Evolutionary conservation across 2,113 vertebrate genomes (phyloP).

Genomic region (Lucifuga dentata): DNA sequence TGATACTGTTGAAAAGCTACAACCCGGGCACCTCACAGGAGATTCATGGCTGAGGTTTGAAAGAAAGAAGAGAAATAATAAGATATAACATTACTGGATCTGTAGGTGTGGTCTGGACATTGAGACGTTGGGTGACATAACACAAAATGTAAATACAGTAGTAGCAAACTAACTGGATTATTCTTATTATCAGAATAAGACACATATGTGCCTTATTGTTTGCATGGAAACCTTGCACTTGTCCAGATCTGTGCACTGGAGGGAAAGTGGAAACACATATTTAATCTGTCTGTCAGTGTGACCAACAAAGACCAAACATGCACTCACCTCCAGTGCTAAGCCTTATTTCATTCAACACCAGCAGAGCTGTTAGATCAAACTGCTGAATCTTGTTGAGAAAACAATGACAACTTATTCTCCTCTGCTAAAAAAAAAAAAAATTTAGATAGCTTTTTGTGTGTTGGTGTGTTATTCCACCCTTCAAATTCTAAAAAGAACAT

Average conservation of each 20-base stretch:
- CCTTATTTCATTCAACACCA: not conserved
- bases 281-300: no score
- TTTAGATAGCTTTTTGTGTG: not conserved
- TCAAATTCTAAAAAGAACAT: constrained; percentile 40
- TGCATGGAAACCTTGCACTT: no score
- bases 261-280: no score
- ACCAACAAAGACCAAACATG: no score
- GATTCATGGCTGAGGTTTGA: not conserved
- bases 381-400: constrained; percentile 7
- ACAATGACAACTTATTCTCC: constrained; percentile 18
- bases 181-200: no score
- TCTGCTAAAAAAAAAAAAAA: constrained; percentile 12
- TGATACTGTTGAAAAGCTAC: not conserved
- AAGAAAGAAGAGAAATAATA: not conserved
- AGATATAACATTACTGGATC: constrained; percentile 4
- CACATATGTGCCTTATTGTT: no score
- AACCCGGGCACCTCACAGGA: not conserved
- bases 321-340: no score
- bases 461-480: constrained; percentile 14
- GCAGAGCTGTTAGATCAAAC: constrained; percentile 11
- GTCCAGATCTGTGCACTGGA: no score
- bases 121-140: not conserved
- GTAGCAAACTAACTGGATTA: no score
- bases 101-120: constrained; percentile 3
- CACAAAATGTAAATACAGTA: not conserved